Base-by-base conservation (phyloP, 1,140 invertebrate species). In the Spodoptera frugiperda region DNA sequence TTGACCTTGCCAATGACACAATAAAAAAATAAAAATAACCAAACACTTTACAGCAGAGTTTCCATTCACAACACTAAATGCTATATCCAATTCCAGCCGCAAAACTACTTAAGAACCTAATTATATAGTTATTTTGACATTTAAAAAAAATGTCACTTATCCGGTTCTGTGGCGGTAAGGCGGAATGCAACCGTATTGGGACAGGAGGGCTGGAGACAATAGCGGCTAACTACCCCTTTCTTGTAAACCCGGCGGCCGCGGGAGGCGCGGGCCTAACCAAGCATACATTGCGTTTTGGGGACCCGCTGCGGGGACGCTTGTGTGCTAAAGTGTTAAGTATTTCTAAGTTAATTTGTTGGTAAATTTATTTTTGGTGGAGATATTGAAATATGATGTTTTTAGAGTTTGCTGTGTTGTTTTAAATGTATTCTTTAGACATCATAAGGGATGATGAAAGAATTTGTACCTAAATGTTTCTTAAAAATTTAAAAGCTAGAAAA, bases 151-250 rank as follows among this genome's bases (percentile, higher is more conserved):
- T 86, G 77, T 78, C 53, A 81, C 49, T 82, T 89, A 89, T 84
- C 75, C 8, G 39, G 75, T 87, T 82, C 11, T 80, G 11, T 46
- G 11, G 14, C 21, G 61, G 68, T 15, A 15, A 61, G 77, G 65
- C 44, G 77, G 59, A 63, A 79, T 84, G 82, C 82, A 84, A 82
- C 65, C 75, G 87, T 84, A 84, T 77, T 84, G 82, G 85, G 84
- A 15, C 33, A 15, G 57, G 33, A 61, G 85, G 83, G 87, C 78
- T 77, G 80, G 84, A 93, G 91, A 93, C 92, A 93, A 93, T 93
- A 89, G 90, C 79, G 83, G 91, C 92, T 93, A 93, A 93, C 92
- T 93, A 93, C 91, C 92, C 92, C 92, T 93, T 92, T 91, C 90
- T 93, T 91, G 88, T 89, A 85, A 85, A 79, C 78, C 82, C 82